Evolutionary conservation across 2,113 vertebrate species (phyloP), one percentile per base, ranked within the genome.

Genomic region (Craseonycteris thonglongyai): DNA sequence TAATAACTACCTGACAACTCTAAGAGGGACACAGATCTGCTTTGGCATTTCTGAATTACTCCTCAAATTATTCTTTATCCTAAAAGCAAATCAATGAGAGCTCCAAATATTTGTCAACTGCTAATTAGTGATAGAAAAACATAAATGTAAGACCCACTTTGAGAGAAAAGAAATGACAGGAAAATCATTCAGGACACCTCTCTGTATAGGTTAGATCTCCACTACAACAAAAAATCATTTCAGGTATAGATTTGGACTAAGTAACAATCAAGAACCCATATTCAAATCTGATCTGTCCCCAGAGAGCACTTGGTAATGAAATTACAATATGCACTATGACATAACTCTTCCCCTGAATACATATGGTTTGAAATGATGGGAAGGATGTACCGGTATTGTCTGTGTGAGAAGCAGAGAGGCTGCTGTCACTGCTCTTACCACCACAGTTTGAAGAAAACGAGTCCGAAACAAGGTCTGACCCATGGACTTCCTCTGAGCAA

Each of bases 41-140:
- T 74, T 49, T 74, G 24, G 11, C 45, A 5, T 72, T 97, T 95
- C 81, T 93, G 56, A 96, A 93, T 69, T 72, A 91, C 91, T 85
- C 76, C 58, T 84, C 63, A 96, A 95, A 97, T 49, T 96, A 84
- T 40, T n/a, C 26, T 79, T 80, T 78, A 66, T 51, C 16, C 26
- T 42, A 21, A 75, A 96, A 71, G 33, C 9, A 78, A 93, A 90
- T 88, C 72, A 59, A 69, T 21, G 33, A 35, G 42, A 49, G 35
- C 24, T 54, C 11, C 45, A 81, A 71, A 93, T 90, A 93, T 47
- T 28, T 81, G 4, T 71, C 40, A 89, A 33, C 6, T 92, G 35
- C 3, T 45, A 61, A 51, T 74, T 56, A 28, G 24, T 13, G 9
- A 74, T 81, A 71, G 0, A n/a, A 30, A 72, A 82, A 75, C 19